Evolutionary conservation across 1,140 invertebrate species (phyloP), one percentile per base, ranked within the genome.

Genomic region (Plutomurus gul): DNA sequence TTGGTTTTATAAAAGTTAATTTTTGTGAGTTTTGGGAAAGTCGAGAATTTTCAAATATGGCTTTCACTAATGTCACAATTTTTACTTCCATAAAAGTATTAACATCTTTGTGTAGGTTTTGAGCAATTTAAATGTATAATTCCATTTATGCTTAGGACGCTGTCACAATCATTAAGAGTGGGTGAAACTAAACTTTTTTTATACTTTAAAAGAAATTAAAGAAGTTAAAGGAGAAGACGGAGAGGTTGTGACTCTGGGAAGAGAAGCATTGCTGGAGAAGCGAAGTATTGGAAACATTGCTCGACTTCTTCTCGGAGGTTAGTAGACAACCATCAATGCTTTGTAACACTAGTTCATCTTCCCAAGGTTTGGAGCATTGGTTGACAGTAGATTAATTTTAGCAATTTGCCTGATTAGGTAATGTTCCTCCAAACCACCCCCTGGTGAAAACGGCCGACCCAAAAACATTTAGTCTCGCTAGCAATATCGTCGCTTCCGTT

Each of bases 341-440:
- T 1, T 13, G 7, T 1, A 43, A 4, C 39, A 3, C n/a, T 43
- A 43, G 7, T 43, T n/a, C 4, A 1, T 51, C 1, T 22, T 22
- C 20, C 25, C 18, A 25, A 51, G 11, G 46, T 39, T 49, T 72
- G 36, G 7, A 3, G 51, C 13, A 13, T 16, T 16, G 22, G n/a
- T 16, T 43, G 1, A 30, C 20, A 1, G 6, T 70, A 60, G 27
- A 30, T 25, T 25, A 60, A 8, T 60, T 0, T 11, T 20, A 39
- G 36, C 36, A 33, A n/a, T 65, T 65, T 65, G 27, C 18, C 40
- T 43, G 40, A 43, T 70, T 75, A 81, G 82, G 82, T 18, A 84
- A 84, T 76, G 83, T 82, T 6, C 83, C 83, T 0, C 81, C 83
- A 56, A 79, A 84, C 33, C 83, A 84, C 70, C 83, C 83, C 7